Percentiles rank a stretch among this genome's conserved stretches.
These are phyloP conservation scores for Buathra laborator DNA, from an alignment of 2,888 invertebrate genomes.

Conservation along the genomic window DNA sequence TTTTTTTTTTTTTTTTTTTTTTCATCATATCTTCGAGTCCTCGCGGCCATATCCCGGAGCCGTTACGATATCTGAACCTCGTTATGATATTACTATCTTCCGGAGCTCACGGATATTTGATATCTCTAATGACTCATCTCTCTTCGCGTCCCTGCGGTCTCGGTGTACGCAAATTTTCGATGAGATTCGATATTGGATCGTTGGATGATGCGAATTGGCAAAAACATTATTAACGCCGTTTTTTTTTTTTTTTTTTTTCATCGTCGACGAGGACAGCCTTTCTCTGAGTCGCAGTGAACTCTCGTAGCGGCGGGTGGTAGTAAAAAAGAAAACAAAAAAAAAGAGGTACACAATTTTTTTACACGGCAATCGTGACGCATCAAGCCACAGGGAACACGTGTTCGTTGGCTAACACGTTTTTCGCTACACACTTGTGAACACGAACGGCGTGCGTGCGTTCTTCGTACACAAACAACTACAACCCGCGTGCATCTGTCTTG, in stretches of 20 bases:
- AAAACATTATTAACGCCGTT: slow-evolving; percentile 24
- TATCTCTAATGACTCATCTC: slow-evolving; percentile 61
- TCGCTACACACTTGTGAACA: slow-evolving; percentile 79
- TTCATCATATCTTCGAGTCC: slow-evolving; percentile 58
- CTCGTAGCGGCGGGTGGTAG: not conserved
- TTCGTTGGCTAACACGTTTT: slow-evolving; percentile 74
- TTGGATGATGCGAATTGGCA: slow-evolving; percentile 11
- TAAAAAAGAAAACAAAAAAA: slow-evolving; percentile 23
- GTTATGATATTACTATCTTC: slow-evolving; percentile 65
- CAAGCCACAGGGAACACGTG: slow-evolving; percentile 75
- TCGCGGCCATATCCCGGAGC: slow-evolving; percentile 38
- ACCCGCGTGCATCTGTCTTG: slow-evolving; percentile 10
- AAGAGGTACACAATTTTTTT: slow-evolving; percentile 25
- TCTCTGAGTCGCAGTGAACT: not conserved
- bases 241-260: slow-evolving; percentile 23
- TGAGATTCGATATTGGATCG: slow-evolving; percentile 39
- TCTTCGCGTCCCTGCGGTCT: not conserved
- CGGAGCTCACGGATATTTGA: slow-evolving; percentile 53
- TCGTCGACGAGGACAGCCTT: slow-evolving; percentile 4
- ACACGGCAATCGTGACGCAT: slow-evolving; percentile 51
- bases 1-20: slow-evolving; percentile 37
- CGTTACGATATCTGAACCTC: slow-evolving; percentile 62
- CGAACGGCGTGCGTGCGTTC: slow-evolving; percentile 78
- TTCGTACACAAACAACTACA: slow-evolving; percentile 74
- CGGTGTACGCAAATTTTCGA: slow-evolving; percentile 15